These are phyloP conservation scores for Drosophila borealis DNA, from an alignment of 2,888 invertebrate species.

Conservation along the genomic window DNA sequence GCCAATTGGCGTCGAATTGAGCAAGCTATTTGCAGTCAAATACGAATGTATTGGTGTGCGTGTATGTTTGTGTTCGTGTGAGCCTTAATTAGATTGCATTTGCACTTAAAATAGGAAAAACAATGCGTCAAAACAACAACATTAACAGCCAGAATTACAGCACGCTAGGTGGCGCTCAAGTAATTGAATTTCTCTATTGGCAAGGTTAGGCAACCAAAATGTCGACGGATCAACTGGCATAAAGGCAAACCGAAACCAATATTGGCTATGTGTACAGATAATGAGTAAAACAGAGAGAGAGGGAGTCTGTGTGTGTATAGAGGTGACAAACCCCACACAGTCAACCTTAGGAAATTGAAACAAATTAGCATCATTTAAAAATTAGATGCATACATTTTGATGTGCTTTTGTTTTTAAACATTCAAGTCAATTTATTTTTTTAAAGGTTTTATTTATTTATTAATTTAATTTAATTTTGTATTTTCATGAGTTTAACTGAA, in stretches of 20 bases:
- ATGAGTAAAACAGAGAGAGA: background rate
- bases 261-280: background rate
- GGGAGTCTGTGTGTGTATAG: too few relatives aligned
- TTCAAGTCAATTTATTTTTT: too few relatives aligned
- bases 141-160: constrained; percentile 14
- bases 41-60: constrained; percentile 5
- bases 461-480: too few relatives aligned
- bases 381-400: too few relatives aligned
- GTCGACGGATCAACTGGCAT: constrained; percentile 14
- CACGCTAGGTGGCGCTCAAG: constrained; percentile 28
- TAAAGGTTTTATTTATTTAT: too few relatives aligned
- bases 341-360: background rate
- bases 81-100: constrained; percentile 71
- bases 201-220: constrained; percentile 41
- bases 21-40: constrained; percentile 42
- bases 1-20: constrained; percentile 33
- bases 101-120: constrained; percentile 44
- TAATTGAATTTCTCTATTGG: constrained; percentile 55
- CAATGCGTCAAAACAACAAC: constrained; percentile 48
- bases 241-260: background rate
- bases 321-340: background rate
- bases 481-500: too few relatives aligned
- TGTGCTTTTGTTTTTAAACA: too few relatives aligned
- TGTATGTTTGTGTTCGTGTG: constrained; percentile 16
- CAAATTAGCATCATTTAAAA: too few relatives aligned